Evolutionary conservation across 1,140 invertebrate genomes (phyloP).

Genomic region (Cotesia glomerata): DNA sequence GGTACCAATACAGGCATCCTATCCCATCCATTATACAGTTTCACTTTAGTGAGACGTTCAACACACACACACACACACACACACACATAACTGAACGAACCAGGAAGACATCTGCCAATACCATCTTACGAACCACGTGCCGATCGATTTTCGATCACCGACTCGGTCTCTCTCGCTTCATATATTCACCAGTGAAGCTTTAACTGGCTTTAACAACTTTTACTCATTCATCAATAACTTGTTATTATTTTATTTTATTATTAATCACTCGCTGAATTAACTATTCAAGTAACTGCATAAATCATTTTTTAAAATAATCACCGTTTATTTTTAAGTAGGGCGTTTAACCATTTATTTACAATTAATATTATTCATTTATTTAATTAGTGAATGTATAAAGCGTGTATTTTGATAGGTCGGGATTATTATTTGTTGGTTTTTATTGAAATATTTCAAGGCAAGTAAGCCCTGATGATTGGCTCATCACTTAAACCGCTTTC

Average conservation of each 20-base stretch:
- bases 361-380: too few species aligned
- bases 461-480: conserved; percentile 32
- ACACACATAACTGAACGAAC: conserved; percentile 21
- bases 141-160: background rate
- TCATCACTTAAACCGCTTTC: conserved; percentile 38
- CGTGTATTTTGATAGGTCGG: too few species aligned
- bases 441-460: background rate
- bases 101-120: conserved; percentile 51
- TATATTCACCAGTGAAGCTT: background rate
- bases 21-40: conserved; percentile 42
- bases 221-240: too few species aligned
- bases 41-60: conserved; percentile 46
- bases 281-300: too few species aligned
- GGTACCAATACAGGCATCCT: conserved; percentile 22
- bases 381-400: too few species aligned
- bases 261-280: too few species aligned
- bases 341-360: too few species aligned
- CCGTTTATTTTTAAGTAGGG: too few species aligned
- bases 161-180: background rate
- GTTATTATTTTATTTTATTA: too few species aligned
- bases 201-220: background rate
- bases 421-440: too few species aligned
- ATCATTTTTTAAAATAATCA: too few species aligned
- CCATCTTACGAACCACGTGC: conserved; percentile 23
- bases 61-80: conserved; percentile 38